Base-by-base conservation (phyloP, 2,888 invertebrate species). In the Biston betularia region DNA sequence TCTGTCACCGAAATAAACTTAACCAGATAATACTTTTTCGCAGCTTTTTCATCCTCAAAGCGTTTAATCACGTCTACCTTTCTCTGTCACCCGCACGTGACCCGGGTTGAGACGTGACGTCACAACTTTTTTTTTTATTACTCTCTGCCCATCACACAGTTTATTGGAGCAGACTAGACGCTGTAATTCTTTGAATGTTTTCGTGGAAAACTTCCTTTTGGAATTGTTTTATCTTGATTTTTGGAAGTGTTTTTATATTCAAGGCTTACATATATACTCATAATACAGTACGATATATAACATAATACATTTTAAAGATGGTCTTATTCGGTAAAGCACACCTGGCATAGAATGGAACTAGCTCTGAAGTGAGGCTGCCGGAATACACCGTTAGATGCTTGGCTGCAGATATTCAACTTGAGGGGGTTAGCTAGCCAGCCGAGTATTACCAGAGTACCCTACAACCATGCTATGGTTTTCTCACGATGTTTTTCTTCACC, bases 71-170 rank as follows among this genome's bases (percentile, higher is more conserved):
- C 74, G 72, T 71, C 71, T 67, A 65, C 69, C 68, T 70, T 69
- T 75, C 73, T 75, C 72, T 75, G 76, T 73, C 78, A 71, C 68
- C 67, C 63, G 80, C 78, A 79, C 79, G 79, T 79, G 78, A 78
- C 78, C 75, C 75, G 65, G 71, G 70, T 54, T 64, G 54, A 65
- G 68, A 76, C 78, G 74, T 72, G 75, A 76, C 73, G 75, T 79
- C 72, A 73, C 75, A 74, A 75, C 74, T 79, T 79, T 78, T 79
- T n/a, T 79, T 75, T 53, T 53, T 53, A 54, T 54, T 54, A 75
- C 73, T 75, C 65, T 55, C 71, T 72, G 56, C 59, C 65, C 70
- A 62, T 71, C 70, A 63, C 70, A 52, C 54, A 72, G 68, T 75
- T 75, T 76, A 75, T 75, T 73, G 74, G 64, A 61, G 56, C 65